phyloP scores from a whole-genome alignment of 2,113 vertebrate species.

The Scomber colias region DNA sequence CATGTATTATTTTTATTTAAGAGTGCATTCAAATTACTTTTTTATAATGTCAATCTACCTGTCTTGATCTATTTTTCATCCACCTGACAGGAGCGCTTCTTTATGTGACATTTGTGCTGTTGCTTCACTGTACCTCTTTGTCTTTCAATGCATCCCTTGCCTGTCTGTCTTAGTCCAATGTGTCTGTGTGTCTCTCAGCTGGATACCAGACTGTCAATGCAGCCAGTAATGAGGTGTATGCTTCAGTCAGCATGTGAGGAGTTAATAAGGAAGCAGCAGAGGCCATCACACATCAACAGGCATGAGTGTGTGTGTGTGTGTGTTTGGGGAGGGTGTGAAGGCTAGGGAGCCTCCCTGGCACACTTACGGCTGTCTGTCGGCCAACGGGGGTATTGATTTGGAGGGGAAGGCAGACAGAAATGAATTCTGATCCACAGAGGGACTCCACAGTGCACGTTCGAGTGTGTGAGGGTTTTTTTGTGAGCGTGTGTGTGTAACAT shows the following conservation, averaged over 20 bases:
- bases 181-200: conserved; percentile 61
- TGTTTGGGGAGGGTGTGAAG: conserved; percentile 49
- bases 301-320: conserved; percentile 51
- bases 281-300: conserved; percentile 82
- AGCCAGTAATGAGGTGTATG: conserved; percentile 80
- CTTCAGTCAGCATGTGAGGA: conserved; percentile 82
- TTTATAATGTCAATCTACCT: conserved; percentile 18
- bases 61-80: conserved; percentile 18
- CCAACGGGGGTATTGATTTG: conserved; percentile 81
- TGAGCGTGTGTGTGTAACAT: conserved; percentile 21
- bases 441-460: conserved; percentile 60
- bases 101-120: conserved; percentile 61
- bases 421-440: conserved; percentile 78
- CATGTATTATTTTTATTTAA: conserved; percentile 2
- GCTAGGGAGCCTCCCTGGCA: conserved; percentile 70
- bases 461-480: conserved; percentile 24
- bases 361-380: conserved; percentile 74
- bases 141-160: conserved; percentile 34
- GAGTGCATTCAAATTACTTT: neutral
- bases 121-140: conserved; percentile 48
- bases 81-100: conserved; percentile 52
- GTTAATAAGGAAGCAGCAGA: conserved; percentile 85
- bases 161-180: conserved; percentile 56
- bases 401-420: conserved; percentile 78
- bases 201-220: conserved; percentile 71